Evolutionary conservation across 2,888 invertebrate species (phyloP).

Genomic region (Limnephilus marmoratus): DNA sequence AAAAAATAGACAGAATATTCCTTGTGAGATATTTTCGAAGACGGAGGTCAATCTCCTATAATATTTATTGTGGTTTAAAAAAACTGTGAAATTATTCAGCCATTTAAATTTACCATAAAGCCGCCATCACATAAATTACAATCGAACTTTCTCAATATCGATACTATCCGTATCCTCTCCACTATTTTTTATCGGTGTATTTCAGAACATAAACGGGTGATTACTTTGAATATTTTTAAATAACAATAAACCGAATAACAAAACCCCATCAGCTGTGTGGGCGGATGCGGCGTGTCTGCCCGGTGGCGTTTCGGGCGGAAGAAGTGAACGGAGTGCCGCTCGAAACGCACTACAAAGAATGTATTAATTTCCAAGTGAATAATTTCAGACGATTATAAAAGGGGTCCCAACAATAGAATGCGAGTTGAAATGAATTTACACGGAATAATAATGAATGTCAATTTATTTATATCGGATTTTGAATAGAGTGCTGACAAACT

Average conservation of each 20-base stretch:
- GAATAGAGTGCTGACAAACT: background rate
- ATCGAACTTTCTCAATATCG: slow-evolving; percentile 11
- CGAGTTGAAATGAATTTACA: background rate
- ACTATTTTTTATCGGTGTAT: background rate
- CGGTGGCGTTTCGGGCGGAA: slow-evolving; percentile 32
- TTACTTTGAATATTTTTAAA: slow-evolving; percentile 32
- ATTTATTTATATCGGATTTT: slow-evolving; percentile 13
- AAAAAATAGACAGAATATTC: background rate
- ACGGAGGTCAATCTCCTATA: background rate
- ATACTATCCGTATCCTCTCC: background rate
- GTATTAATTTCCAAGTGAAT: slow-evolving; percentile 44
- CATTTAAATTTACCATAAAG: background rate
- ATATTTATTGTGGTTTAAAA: background rate
- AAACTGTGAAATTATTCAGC: background rate
- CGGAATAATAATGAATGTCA: slow-evolving; percentile 40
- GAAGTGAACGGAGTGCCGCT: slow-evolving; percentile 14
- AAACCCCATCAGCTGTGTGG: slow-evolving; percentile 41
- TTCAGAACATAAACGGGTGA: background rate
- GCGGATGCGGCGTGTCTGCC: slow-evolving; percentile 29
- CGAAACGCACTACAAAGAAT: slow-evolving; percentile 17
- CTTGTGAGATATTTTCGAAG: background rate
- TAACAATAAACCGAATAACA: slow-evolving; percentile 38
- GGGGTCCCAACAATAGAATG: slow-evolving; percentile 6
- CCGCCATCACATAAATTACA: slow-evolving; percentile 17
- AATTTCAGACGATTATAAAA: slow-evolving; percentile 19